Percentiles rank a stretch among this genome's conserved stretches.
Evolutionary conservation across 2,113 vertebrate species (phyloP).

Genomic region (Microtus montanus): DNA sequence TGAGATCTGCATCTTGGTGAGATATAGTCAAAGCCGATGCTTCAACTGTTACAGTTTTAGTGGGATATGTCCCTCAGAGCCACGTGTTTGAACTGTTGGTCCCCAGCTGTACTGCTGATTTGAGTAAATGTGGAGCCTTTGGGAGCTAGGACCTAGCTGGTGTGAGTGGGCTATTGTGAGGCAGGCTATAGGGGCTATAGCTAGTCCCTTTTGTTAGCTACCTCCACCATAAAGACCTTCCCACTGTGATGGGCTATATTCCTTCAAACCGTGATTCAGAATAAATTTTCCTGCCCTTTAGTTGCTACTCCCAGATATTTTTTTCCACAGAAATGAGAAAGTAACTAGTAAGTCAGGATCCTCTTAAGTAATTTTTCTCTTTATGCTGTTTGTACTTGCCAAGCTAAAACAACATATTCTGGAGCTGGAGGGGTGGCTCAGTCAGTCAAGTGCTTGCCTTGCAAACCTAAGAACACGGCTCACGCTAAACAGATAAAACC

Average conservation of each 20-base stretch:
- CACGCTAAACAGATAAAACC: neutral
- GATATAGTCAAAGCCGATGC: neutral
- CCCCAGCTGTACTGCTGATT: neutral
- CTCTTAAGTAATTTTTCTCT: neutral
- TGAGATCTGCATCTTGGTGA: neutral
- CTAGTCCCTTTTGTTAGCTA: neutral
- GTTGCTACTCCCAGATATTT: neutral
- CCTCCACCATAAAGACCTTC: too few relatives aligned
- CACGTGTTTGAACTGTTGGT: neutral
- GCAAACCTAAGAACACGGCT: neutral
- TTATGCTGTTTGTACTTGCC: neutral
- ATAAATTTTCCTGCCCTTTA: neutral
- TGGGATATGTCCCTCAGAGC: neutral
- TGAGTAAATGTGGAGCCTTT: neutral
- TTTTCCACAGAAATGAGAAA: neutral
- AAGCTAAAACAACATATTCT: neutral
- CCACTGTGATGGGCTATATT: neutral
- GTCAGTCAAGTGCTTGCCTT: neutral
- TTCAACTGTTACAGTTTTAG: neutral
- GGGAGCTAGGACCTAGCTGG: neutral
- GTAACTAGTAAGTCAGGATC: neutral
- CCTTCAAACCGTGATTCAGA: neutral
- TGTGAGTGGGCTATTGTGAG: neutral
- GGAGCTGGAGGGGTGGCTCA: neutral
- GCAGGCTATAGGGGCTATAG: neutral